Evolutionary conservation across 2,113 vertebrate species (phyloP).

Genomic region (Phyllostomus discolor): DNA sequence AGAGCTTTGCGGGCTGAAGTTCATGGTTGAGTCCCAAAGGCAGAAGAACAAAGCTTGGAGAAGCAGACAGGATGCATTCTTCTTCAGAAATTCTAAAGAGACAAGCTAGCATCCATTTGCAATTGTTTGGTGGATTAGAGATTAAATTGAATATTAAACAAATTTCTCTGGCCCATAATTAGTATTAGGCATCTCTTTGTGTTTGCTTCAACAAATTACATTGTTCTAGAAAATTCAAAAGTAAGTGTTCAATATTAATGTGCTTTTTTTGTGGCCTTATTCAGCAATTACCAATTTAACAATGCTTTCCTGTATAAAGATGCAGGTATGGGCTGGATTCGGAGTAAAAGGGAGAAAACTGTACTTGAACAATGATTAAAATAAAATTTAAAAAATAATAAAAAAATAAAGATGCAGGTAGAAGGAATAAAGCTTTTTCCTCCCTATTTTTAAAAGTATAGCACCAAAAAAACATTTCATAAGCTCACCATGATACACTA

Average conservation of each 20-base stretch:
- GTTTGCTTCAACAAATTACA: constrained; percentile 22
- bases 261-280: background rate
- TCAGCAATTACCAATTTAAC: background rate
- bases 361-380: too few relatives aligned
- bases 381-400: too few relatives aligned
- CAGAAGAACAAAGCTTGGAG: constrained; percentile 71
- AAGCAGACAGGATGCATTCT: constrained; percentile 2
- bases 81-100: constrained; percentile 29
- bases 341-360: too few relatives aligned
- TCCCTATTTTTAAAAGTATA: background rate
- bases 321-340: background rate
- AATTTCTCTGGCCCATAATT: constrained; percentile 44
- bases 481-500: background rate
- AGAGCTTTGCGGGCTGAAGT: constrained; percentile 67
- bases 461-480: background rate
- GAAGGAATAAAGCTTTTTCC: background rate
- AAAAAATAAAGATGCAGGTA: background rate
- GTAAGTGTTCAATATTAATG: background rate
- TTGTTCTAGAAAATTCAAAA: constrained; percentile 28
- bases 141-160: constrained; percentile 59
- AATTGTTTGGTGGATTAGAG: constrained; percentile 35
- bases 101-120: constrained; percentile 48
- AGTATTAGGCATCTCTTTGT: constrained; percentile 34
- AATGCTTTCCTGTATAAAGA: background rate
- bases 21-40: constrained; percentile 69